Percentiles rank a stretch among this genome's conserved stretches.
These are phyloP conservation scores for Sphaerodactylus townsendi DNA, from an alignment of 2,113 vertebrate genomes.

Conservation along the genomic window DNA sequence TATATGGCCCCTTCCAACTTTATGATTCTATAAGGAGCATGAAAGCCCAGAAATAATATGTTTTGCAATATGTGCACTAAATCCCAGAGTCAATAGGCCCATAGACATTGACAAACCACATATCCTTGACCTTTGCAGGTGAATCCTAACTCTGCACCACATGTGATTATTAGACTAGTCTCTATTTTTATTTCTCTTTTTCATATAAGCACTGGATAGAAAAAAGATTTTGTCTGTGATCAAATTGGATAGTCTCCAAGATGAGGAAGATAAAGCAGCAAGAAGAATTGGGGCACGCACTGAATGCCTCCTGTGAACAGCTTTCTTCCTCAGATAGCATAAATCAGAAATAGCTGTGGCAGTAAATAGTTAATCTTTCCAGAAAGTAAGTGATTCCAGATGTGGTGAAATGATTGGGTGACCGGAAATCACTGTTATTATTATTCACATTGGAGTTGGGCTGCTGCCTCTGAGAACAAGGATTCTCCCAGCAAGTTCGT, in stretches of 20 bases:
- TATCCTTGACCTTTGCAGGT: not conserved
- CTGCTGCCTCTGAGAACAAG: constrained; percentile 49
- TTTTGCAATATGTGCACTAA: not conserved
- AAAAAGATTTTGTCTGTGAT: not conserved
- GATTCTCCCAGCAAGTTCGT: constrained; percentile 48
- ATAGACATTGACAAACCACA: not conserved
- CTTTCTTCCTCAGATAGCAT: not conserved
- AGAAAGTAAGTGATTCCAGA: constrained; percentile 73
- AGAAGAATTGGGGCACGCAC: not conserved
- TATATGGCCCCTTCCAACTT: no score
- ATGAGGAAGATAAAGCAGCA: not conserved
- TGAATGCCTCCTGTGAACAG: not conserved
- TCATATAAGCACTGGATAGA: not conserved
- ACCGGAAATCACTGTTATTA: constrained; percentile 59
- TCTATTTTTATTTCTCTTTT: not conserved
- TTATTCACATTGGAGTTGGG: constrained; percentile 64
- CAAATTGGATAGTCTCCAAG: not conserved
- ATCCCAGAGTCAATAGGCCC: not conserved
- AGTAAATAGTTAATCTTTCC: constrained; percentile 66
- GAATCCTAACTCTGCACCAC: not conserved
- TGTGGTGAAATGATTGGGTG: constrained; percentile 71
- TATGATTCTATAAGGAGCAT: no score
- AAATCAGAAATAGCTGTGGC: not conserved
- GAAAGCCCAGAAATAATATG: not conserved
- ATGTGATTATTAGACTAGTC: not conserved